These are phyloP conservation scores for Aplocera efformata DNA, from an alignment of 2,888 invertebrate genomes.

Conservation along the genomic window DNA sequence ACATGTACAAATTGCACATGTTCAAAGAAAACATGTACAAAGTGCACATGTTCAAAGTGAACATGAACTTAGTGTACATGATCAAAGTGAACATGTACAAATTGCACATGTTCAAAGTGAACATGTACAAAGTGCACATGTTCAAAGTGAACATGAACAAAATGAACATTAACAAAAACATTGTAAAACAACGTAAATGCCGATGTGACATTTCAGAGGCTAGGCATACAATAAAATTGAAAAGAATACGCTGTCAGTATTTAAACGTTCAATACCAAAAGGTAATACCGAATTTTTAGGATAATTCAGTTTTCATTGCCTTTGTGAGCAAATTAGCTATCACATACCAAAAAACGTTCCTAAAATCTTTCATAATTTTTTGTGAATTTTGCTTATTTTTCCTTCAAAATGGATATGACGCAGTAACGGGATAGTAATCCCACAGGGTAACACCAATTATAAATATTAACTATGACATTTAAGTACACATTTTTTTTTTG, in stretches of 20 bases:
- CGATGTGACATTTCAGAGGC: conserved; percentile 66
- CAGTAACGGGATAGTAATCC: conserved; percentile 38
- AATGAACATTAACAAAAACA: conserved; percentile 15
- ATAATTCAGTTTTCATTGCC: too few species aligned
- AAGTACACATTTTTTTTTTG: conserved; percentile 68
- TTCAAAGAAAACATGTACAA: neutral
- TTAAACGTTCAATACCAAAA: conserved; percentile 1
- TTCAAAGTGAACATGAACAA: conserved; percentile 3
- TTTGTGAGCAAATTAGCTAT: too few species aligned
- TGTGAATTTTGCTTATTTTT: conserved; percentile 26
- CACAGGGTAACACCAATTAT: conserved; percentile 58
- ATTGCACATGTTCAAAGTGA: neutral
- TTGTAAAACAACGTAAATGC: conserved; percentile 63
- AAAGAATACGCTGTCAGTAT: conserved; percentile 64
- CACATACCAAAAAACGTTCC: too few species aligned
- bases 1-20: neutral
- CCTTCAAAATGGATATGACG: conserved; percentile 65
- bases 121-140: conserved; percentile 10
- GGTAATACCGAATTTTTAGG: neutral
- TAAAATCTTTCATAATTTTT: neutral
- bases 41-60: neutral
- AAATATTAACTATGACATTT: conserved; percentile 68
- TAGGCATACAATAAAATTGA: conserved; percentile 59
- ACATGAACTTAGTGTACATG: too few species aligned
- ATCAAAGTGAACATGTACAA: neutral